Percentiles rank a stretch among this genome's conserved stretches.
Evolutionary conservation across 2,113 vertebrate species (phyloP).

Genomic region (Trochalopteron elliotii): DNA sequence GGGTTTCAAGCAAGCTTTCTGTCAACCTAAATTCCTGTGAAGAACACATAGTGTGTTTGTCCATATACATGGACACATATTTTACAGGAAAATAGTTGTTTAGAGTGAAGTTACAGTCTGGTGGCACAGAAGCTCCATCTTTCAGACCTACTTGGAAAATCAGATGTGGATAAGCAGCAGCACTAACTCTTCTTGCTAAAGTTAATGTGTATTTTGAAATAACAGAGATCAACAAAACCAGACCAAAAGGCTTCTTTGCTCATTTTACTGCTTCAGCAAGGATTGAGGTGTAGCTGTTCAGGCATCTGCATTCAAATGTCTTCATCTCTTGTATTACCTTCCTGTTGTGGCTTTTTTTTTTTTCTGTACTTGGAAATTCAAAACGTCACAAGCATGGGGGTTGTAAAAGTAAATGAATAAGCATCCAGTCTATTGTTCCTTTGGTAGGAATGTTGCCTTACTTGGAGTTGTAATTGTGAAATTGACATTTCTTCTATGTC

Average conservation of each 20-base stretch:
- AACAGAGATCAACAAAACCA: not conserved
- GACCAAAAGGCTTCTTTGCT: not conserved
- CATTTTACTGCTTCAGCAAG: not conserved
- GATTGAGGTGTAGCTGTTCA: not conserved
- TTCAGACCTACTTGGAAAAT: not conserved
- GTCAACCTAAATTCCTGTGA: not conserved
- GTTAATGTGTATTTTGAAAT: not conserved
- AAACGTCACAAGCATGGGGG: not conserved
- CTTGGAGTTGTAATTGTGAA: not conserved
- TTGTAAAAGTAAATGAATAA: not conserved
- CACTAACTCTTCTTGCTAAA: not conserved
- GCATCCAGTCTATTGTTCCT: not conserved
- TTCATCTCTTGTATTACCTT: not conserved
- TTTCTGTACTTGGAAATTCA: not conserved
- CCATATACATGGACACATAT: not conserved
- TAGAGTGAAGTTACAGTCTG: not conserved
- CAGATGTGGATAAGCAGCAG: not conserved
- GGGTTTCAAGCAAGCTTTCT: not conserved
- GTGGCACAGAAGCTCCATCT: not conserved
- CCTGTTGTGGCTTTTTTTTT: not conserved
- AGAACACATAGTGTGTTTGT: not conserved
- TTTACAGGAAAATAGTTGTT: not conserved
- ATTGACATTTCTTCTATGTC: not conserved
- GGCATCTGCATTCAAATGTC: not conserved
- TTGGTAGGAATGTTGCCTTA: not conserved